These are phyloP conservation scores for Drosophila busckii DNA, from an alignment of 1,140 invertebrate genomes.

Conservation along the genomic window DNA sequence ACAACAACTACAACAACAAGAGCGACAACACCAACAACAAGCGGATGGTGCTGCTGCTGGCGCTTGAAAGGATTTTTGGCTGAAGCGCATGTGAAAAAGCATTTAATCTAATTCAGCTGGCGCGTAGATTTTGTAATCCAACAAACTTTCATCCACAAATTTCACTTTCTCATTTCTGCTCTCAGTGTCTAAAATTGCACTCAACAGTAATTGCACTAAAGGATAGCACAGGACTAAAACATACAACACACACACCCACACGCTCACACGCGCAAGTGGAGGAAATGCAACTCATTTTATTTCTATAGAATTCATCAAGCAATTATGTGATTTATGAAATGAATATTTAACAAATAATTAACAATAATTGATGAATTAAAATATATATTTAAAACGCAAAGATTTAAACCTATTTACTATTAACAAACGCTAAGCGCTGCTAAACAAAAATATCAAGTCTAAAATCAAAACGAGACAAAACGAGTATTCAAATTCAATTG, in stretches of 20 bases:
- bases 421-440: conserved; percentile 34
- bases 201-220: conserved; percentile 37
- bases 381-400: conserved; percentile 26
- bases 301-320: conserved; percentile 75
- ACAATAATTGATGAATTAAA: conserved; percentile 64
- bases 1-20: conserved; percentile 10
- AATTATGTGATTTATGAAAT: conserved; percentile 76
- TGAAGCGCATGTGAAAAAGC: conserved; percentile 43
- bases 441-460: conserved; percentile 53
- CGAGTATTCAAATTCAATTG: conserved; percentile 64
- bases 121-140: conserved; percentile 36
- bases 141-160: conserved; percentile 19
- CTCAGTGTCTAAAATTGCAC: conserved; percentile 60
- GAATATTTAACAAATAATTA: conserved; percentile 71
- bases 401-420: conserved; percentile 34
- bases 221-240: conserved; percentile 41
- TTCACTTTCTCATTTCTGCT: conserved; percentile 21
- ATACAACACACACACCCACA: conserved; percentile 8
- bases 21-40: background rate
- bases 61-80: conserved; percentile 21
- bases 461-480: conserved; percentile 54
- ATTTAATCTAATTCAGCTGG: conserved; percentile 59
- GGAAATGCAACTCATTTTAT: conserved; percentile 30
- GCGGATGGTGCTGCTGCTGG: conserved; percentile 4
- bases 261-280: background rate